These are phyloP conservation scores for Mesembrinibis cayennensis DNA, from an alignment of 2,113 vertebrate genomes.

Conservation along the genomic window DNA sequence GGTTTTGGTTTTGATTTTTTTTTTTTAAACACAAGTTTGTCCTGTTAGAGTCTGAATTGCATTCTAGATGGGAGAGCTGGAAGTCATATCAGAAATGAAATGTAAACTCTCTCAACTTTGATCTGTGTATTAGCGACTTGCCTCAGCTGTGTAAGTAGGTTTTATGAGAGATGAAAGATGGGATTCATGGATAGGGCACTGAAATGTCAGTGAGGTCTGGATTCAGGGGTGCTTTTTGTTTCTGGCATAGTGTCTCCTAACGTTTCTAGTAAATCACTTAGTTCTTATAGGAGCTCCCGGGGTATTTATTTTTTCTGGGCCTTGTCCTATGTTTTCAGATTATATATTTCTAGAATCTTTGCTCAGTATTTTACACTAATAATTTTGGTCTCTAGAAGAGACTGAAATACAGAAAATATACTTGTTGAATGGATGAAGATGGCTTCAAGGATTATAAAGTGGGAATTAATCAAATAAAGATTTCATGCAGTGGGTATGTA, in stretches of 20 bases:
- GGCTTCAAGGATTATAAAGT: not conserved
- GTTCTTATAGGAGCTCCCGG: not conserved
- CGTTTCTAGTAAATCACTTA: not conserved
- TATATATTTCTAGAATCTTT: not conserved
- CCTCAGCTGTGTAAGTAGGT: not conserved
- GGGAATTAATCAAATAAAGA: not conserved
- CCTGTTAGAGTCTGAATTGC: not conserved
- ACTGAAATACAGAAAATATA: not conserved
- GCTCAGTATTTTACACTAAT: not conserved
- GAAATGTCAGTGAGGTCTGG: not conserved
- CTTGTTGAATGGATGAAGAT: not conserved
- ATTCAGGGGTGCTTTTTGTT: not conserved
- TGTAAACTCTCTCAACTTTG: not conserved
- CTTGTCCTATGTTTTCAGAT: not conserved
- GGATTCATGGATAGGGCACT: rapidly evolving
- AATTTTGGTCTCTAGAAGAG: not conserved
- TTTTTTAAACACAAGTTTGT: not conserved
- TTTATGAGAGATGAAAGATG: not conserved
- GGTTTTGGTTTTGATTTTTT: too few species aligned
- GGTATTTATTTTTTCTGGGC: not conserved
- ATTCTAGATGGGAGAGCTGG: not conserved
- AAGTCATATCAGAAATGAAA: not conserved
- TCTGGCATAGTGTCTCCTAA: not conserved
- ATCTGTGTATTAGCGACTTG: not conserved
- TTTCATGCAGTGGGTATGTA: not conserved